Base-by-base conservation (phyloP, 1,140 invertebrate species). In the Centruroides sculpturatus region DNA sequence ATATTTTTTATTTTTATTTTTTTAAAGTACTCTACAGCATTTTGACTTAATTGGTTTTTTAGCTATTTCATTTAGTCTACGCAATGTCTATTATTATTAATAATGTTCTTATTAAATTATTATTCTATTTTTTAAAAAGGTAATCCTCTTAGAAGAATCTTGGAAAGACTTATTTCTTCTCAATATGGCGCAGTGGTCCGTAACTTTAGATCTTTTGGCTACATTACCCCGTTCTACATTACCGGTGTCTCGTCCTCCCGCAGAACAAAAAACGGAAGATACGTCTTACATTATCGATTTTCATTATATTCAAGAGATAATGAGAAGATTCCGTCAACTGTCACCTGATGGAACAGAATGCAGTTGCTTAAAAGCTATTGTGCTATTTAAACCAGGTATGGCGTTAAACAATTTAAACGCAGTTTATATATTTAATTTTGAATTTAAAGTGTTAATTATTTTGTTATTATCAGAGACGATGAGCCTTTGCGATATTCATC, bases 121-220 rank as follows among this genome's bases (percentile, higher is more conserved):
- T 41, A 6, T 41, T 41, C 11, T 7, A n/a, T 56, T 41, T 48
- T 9, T 59, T 35, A 53, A 9, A 5, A 35, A 81, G 76, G 68
- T 90, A 10, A 70, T 85, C 1, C 77, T 98, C 0, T 71, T 98
- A 46, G 87, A 93, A 72, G 85, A 91, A 64, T 87, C 87, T 0
- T 98, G 94, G 94, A 78, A 85, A 60, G 92, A 97, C 68, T 76
- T 97, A 11, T 97, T 97, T 69, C 79, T 97, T 0, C 75, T 98
- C n/a, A 86, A 87, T 0, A 83, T 89, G 0, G 85, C 88, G 0
- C 91, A 96, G 70, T 87, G 89, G 68, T 78, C 87, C 3, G 83
- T 91, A 47, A 82, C 85, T 0, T 69, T 93, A 35, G 86, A 93
- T 64, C 76, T 86, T 5, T 75, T 77, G 2, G 74, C 82, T 8